Evolutionary conservation across 1,140 invertebrate genomes (phyloP).

Genomic region (Penaeus chinensis): DNA sequence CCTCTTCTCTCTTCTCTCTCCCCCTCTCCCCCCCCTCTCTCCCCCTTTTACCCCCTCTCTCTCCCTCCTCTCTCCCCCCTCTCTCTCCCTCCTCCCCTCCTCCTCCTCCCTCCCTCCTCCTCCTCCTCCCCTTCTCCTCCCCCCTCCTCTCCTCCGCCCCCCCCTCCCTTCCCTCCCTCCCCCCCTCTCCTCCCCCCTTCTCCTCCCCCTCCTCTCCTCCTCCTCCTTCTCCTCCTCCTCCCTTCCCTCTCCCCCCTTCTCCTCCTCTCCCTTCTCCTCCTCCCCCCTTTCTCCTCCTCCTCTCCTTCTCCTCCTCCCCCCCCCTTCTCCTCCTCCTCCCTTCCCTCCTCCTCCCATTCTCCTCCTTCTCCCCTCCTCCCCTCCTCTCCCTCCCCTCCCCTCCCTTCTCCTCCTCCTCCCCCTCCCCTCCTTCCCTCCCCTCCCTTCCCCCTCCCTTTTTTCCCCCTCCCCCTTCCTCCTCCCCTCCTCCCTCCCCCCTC

Average conservation of each 20-base stretch:
- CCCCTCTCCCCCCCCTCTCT: too few relatives aligned
- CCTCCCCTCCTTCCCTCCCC: too few relatives aligned
- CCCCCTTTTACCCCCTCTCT: background rate
- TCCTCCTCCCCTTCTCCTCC: too few relatives aligned
- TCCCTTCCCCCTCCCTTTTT: background rate
- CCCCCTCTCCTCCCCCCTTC: background rate
- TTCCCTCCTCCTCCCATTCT: too few relatives aligned
- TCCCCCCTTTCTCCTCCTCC: background rate
- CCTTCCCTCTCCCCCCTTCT: background rate
- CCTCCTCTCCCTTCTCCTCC: background rate
- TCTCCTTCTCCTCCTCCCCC: background rate
- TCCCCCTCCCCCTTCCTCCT: too few relatives aligned
- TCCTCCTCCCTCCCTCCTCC: too few relatives aligned
- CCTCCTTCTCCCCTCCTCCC: too few relatives aligned
- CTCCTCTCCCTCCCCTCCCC: too few relatives aligned
- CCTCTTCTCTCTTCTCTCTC: constrained; percentile 3
- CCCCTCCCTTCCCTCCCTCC: too few relatives aligned
- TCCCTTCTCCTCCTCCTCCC: background rate
- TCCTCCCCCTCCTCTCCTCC: too few relatives aligned
- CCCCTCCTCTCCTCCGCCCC: background rate
- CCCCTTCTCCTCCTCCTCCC: background rate
- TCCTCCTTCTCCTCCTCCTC: background rate
- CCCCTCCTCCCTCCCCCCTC: background rate
- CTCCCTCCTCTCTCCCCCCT: too few relatives aligned
- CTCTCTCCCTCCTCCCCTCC: too few relatives aligned